These are phyloP conservation scores for Morpho achilles DNA, from an alignment of 2,888 invertebrate genomes.

Conservation along the genomic window DNA sequence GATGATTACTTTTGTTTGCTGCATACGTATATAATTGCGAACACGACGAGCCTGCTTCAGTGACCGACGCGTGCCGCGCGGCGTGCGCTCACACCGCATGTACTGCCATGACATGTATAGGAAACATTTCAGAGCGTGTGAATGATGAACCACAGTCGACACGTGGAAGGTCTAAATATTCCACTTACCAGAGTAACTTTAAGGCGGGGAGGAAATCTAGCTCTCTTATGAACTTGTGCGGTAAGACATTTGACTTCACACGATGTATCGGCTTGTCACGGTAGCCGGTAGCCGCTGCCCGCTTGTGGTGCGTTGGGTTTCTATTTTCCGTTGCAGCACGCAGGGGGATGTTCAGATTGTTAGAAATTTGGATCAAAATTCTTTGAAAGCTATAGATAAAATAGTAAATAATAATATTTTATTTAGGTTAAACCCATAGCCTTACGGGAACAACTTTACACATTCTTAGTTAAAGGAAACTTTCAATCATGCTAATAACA, in stretches of 20 bases:
- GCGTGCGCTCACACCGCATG: conserved; percentile 41
- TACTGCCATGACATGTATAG: conserved; percentile 51
- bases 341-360: conserved; percentile 24
- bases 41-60: conserved; percentile 42
- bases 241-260: conserved; percentile 83
- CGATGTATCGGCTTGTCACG: conserved; percentile 59
- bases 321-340: conserved; percentile 54
- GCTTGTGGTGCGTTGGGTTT: conserved; percentile 70
- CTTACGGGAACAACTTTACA: too few species aligned
- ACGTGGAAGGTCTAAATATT: conserved; percentile 91
- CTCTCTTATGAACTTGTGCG: conserved; percentile 97
- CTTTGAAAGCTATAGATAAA: too few species aligned
- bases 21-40: conserved; percentile 5
- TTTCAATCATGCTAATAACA: too few species aligned
- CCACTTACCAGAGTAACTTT: conserved; percentile 91
- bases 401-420: too few species aligned
- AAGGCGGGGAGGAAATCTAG: conserved; percentile 93
- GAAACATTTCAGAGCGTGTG: conserved; percentile 90
- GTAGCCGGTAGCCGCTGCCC: conserved; percentile 40
- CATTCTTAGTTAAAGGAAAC: too few species aligned
- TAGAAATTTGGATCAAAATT: not conserved
- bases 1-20: conserved; percentile 27
- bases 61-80: conserved; percentile 48
- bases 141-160: conserved; percentile 88
- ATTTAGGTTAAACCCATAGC: too few species aligned